Evolutionary conservation across 2,888 invertebrate species (phyloP), one percentile per base, ranked within the genome.

Genomic region (Carabus problematicus): DNA sequence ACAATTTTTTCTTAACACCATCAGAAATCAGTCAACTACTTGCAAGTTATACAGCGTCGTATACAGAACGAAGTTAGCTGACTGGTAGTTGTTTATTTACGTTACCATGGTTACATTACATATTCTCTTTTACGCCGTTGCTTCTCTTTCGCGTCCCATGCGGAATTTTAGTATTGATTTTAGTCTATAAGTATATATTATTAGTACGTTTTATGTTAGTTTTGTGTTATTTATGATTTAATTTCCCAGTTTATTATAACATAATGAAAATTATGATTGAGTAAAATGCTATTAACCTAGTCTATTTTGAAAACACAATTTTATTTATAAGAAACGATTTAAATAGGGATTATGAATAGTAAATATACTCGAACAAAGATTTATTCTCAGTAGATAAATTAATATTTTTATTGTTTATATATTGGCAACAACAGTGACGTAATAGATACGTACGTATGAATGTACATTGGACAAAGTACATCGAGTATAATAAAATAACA

Each of bases 401-500:
- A 68, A 61, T 68, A 18, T 68, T 52, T 68, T 68, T 68, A 68
- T 68, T 68, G 39, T 68, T 60, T 54, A 52, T 56, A 64, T 47
- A 56, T 43, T 54, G 68, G 60, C 54, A 68, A 68, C 68, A 68
- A 68, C 68, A 68, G 41, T 68, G 61, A 68, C 54, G 60, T 61
- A 61, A 59, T 29, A 29, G 29, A 59, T 49, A 47, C 43, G 42
- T 66, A 66, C 58, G 49, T 59, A 66, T 39, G 16, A 41, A 64
- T 64, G 42, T 52, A 68, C 61, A 61, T 29, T 45, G 60, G 60
- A 61, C 60, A 60, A 68, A 52, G 54, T 61, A 68, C 68, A 68
- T 68, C 68, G 60, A 68, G 29, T 68, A 67, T 67, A 60, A 41
- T 68, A 68, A 68, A 68, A 68, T 68, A 68, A 68, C 66, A 66